phyloP scores from a whole-genome alignment of 2,797 vertebrate genomes.

The Etheostoma nigrum region DNA sequence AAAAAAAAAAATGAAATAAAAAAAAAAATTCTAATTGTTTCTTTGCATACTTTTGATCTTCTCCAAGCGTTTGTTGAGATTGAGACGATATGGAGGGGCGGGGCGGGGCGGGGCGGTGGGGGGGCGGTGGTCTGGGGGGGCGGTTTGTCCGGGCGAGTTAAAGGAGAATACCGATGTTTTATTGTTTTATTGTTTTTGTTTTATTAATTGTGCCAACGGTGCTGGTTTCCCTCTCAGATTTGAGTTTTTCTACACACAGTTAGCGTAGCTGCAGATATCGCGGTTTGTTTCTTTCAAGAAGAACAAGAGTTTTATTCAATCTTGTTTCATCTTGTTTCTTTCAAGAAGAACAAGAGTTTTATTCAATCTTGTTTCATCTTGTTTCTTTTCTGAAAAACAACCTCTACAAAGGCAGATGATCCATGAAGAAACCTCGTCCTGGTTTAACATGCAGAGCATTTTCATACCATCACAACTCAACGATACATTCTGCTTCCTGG shows the following conservation, averaged over 20 bases:
- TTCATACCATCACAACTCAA: not conserved
- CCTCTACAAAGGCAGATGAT: not conserved
- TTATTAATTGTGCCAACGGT: constrained; percentile 46
- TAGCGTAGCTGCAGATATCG: constrained; percentile 8
- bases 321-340: constrained; percentile 4
- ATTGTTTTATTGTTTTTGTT: not conserved
- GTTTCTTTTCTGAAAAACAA: not conserved
- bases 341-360: not conserved
- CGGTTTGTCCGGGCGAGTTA: constrained; percentile 27
- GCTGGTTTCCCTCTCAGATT: constrained; percentile 10
- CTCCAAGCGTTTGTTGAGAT: constrained; percentile 88
- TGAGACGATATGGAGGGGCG: constrained; percentile 52
- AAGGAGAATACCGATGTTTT: constrained; percentile 74
- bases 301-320: not conserved
- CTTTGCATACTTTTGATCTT: constrained; percentile 86
- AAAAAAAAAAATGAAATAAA: constrained; percentile 20
- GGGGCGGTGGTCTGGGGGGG: not conserved
- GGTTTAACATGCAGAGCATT: constrained; percentile 5
- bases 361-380: not conserved
- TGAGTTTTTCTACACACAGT: not conserved
- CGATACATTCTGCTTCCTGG: not conserved
- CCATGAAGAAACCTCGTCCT: constrained; percentile 3
- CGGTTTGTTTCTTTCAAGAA: constrained; percentile 11
- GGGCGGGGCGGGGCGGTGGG: constrained; percentile 29
- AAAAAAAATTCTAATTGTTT: constrained; percentile 84